These are phyloP conservation scores for Cyclopterus lumpus DNA, from an alignment of 2,797 vertebrate species.

Conservation along the genomic window DNA sequence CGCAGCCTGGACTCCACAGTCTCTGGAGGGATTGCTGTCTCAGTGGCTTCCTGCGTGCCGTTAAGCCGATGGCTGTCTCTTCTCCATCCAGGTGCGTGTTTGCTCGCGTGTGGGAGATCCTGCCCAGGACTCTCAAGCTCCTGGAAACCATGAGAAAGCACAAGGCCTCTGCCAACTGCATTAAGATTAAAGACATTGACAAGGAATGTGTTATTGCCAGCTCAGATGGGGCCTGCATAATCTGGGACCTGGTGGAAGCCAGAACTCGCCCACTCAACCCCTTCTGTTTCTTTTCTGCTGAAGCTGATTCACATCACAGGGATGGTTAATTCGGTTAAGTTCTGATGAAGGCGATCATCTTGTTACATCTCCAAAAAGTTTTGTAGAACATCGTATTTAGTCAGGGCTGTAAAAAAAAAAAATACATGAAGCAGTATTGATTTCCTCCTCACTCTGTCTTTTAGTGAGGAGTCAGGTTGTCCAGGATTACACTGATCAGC, in stretches of 20 bases:
- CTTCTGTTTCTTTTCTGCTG: constrained; percentile 58
- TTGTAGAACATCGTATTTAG: constrained; percentile 22
- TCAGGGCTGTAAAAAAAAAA: constrained; percentile 34
- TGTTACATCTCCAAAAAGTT: constrained; percentile 30
- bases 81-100: constrained; percentile 62
- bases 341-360: constrained; percentile 21
- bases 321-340: constrained; percentile 31
- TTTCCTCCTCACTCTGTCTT: constrained; percentile 39
- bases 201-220: constrained; percentile 85
- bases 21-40: constrained; percentile 63
- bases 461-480: constrained; percentile 39
- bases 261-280: constrained; percentile 66
- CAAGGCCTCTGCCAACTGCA: constrained; percentile 81
- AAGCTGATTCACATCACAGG: constrained; percentile 39
- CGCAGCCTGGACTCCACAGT: constrained; percentile 48
- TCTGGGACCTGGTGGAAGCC: constrained; percentile 85
- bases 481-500: constrained; percentile 36
- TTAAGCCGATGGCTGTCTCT: constrained; percentile 56
- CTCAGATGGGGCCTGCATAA: constrained; percentile 80
- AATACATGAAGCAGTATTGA: constrained; percentile 41
- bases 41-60: constrained; percentile 50
- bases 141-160: constrained; percentile 83
- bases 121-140: constrained; percentile 72
- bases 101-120: constrained; percentile 80
- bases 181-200: constrained; percentile 83